phyloP scores from a whole-genome alignment of 2,888 invertebrate species.

The Lepidocyrtoides sp. region DNA sequence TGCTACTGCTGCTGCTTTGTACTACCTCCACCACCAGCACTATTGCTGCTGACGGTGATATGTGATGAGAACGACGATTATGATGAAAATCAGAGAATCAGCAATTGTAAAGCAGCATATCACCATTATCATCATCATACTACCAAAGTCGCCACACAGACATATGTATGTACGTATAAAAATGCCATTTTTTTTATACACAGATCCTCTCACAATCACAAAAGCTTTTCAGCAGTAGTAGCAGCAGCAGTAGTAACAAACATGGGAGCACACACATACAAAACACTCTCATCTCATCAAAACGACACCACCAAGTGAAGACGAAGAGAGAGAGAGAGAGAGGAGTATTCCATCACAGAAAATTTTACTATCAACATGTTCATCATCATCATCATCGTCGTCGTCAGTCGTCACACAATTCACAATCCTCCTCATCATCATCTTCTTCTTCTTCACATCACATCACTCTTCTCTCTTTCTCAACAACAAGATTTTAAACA shows the following conservation, averaged over 20 bases:
- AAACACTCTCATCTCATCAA: not conserved
- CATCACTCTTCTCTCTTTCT: not conserved
- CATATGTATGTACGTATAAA: no score
- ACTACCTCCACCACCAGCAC: no score
- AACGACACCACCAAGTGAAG: constrained; percentile 11
- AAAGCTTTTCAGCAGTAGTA: not conserved
- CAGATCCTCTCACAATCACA: not conserved
- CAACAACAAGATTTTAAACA: constrained; percentile 33
- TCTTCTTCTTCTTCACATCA: constrained; percentile 17
- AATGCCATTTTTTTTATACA: no score
- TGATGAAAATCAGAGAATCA: no score
- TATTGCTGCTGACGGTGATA: not conserved
- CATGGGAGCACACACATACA: not conserved
- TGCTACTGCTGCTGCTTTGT: not conserved
- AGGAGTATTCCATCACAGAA: not conserved
- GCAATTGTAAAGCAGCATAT: no score
- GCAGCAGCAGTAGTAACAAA: not conserved
- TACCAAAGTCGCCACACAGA: no score
- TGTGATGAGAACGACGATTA: not conserved
- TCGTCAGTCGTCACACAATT: not conserved
- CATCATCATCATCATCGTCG: constrained; percentile 36
- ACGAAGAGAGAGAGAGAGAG: not conserved
- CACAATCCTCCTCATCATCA: constrained; percentile 10
- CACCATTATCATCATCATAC: no score
- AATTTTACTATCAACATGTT: not conserved